Conservation (phyloP, 2,797 vertebrate genomes). For the Sebastes kiyomatsui region DNA sequence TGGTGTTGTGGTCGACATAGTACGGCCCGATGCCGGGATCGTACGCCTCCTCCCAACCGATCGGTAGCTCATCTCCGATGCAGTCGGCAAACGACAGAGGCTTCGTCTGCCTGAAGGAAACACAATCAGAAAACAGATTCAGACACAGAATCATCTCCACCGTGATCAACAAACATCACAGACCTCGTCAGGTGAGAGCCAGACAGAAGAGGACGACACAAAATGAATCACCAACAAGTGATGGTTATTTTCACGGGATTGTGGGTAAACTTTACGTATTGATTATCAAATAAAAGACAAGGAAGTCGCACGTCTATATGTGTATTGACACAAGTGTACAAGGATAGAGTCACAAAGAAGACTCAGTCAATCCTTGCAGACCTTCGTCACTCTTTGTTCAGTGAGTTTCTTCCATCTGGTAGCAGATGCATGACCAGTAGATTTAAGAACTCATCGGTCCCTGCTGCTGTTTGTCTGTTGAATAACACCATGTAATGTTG, state of each 20-base stretch:
- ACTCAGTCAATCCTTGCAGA: neutral
- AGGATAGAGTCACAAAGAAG: too few species aligned
- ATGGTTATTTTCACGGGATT: neutral
- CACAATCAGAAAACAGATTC: neutral
- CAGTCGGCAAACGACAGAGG: constrained; percentile 98
- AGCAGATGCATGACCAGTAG: neutral
- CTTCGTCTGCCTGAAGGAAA: constrained; percentile 90
- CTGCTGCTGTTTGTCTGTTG: neutral
- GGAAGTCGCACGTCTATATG: neutral
- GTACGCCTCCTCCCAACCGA: constrained; percentile 97
- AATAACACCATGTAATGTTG: neutral
- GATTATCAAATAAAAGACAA: neutral
- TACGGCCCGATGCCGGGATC: constrained; percentile 93
- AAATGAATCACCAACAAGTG: neutral
- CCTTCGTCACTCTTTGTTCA: neutral
- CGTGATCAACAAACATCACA: too few species aligned
- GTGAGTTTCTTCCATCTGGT: neutral
- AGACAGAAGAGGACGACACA: neutral
- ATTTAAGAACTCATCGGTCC: neutral
- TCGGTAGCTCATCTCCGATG: constrained; percentile 94
- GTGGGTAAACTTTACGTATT: neutral
- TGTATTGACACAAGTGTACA: too few species aligned
- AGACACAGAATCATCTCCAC: neutral
- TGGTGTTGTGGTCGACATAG: constrained; percentile 98
- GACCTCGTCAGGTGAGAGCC: neutral